Conservation (phyloP, 2,797 vertebrate genomes). For the Macropus fuliginosus region DNA sequence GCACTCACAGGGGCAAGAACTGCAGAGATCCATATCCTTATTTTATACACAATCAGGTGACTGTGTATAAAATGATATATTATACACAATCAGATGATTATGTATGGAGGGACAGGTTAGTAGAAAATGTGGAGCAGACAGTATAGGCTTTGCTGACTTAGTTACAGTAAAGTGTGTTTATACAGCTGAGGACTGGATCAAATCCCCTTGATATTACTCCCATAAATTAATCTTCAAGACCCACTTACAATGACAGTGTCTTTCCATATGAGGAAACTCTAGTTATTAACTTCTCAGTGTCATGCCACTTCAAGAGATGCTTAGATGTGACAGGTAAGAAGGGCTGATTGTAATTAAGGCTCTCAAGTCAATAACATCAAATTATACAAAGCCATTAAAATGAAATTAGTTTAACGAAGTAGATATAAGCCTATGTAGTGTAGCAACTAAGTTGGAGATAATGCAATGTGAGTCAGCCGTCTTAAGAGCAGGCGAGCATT, state of each 20-base stretch:
- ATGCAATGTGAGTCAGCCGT: rapidly evolving
- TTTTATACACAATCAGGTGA: neutral
- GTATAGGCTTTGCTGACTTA: neutral
- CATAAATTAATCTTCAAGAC: neutral
- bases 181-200: rapidly evolving
- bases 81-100: neutral
- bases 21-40: rapidly evolving
- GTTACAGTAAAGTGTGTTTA: rapidly evolving
- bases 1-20: rapidly evolving
- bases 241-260: rapidly evolving
- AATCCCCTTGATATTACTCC: rapidly evolving
- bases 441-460: neutral
- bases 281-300: rapidly evolving
- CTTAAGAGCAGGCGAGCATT: neutral
- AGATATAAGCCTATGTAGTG: neutral
- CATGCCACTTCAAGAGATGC: neutral
- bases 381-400: neutral
- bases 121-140: neutral
- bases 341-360: rapidly evolving
- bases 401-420: rapidly evolving
- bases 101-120: neutral
- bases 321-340: rapidly evolving
- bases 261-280: rapidly evolving
- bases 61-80: neutral
- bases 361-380: rapidly evolving